Base-by-base conservation (phyloP, 2,888 invertebrate genomes). In the Anthrax anthrax region DNA sequence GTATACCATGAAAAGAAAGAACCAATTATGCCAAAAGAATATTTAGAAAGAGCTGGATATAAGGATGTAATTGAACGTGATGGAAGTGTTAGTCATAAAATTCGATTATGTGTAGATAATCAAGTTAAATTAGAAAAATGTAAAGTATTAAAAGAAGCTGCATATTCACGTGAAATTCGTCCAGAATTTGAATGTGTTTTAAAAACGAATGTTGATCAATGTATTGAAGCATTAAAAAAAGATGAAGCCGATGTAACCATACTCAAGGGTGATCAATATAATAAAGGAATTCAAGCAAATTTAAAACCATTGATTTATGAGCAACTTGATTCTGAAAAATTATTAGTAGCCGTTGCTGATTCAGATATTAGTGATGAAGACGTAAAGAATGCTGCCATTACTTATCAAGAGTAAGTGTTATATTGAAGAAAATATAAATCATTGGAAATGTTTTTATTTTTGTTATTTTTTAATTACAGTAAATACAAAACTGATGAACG, bases 101-200 rank as follows among this genome's bases (percentile, higher is more conserved):
- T 80, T 51, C 74, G 80, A 51, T 61, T 83, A 57, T 88, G 88
- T 59, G 79, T 81, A 13, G 75, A 75, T 16, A 73, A 73, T 1
- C 73, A 76, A 34, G 74, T 75, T 3, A 87, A 84, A 51, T 61
- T 78, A 51, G 71, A 75, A 17, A 92, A 92, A 62, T 92, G 92
- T 59, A 69, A 75, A 14, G 74, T 76, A 0, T 74, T 90, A 59
- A 73, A 77, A 1, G 73, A 74, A 49, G 81, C 82, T 29, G 81
- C 87, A 1, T 83, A 79, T 63, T 82, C 86, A 3, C 72, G 87
- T 47, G 81, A 86, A 58, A 79, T 86, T 38, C 72, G 87, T 8
- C 92, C 92, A 0, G 77, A 79, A 53, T 72, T 91, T 42, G 81
- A 84, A 58, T 94, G 92, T 60, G 70, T 82, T 1, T 70, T 74